Percentiles rank a stretch among this genome's conserved stretches.
Evolutionary conservation across 2,888 invertebrate species (phyloP).

Genomic region (Meiosimyza platycephala): DNA sequence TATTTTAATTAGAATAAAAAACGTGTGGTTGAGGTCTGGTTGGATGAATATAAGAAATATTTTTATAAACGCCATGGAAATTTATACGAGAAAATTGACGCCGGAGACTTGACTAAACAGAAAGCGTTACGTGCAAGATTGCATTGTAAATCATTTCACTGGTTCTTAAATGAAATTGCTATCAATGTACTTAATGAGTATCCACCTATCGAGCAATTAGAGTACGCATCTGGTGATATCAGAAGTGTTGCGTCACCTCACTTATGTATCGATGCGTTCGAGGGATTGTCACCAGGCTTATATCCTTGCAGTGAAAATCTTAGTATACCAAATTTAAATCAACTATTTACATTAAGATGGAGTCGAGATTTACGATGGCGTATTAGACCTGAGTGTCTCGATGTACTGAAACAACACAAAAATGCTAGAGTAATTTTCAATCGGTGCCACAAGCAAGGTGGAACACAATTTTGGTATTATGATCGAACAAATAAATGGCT

Average conservation of each 20-base stretch:
- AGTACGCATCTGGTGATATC: slow-evolving; percentile 86
- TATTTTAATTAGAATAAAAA: slow-evolving; percentile 79
- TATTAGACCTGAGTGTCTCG: slow-evolving; percentile 84
- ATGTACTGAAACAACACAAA: slow-evolving; percentile 77
- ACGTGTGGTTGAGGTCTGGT: slow-evolving; percentile 97
- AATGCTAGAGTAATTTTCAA: slow-evolving; percentile 84
- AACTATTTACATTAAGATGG: slow-evolving; percentile 65
- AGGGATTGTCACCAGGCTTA: slow-evolving; percentile 64
- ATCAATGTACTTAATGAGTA: slow-evolving; percentile 90
- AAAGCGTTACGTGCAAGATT: slow-evolving; percentile 78
- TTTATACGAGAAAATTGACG: slow-evolving; percentile 78
- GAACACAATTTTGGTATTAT: slow-evolving; percentile 94
- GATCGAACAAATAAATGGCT: slow-evolving; percentile 70
- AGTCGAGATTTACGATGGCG: slow-evolving; percentile 68
- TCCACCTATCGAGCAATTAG: slow-evolving; percentile 87
- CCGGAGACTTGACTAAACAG: slow-evolving; percentile 87
- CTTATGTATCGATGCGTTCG: slow-evolving; percentile 80
- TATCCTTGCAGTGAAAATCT: slow-evolving; percentile 60
- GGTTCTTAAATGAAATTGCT: slow-evolving; percentile 95
- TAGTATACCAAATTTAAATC: slow-evolving; percentile 57
- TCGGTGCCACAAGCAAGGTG: slow-evolving; percentile 90
- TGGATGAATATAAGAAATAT: slow-evolving; percentile 96
- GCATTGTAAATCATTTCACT: slow-evolving; percentile 91
- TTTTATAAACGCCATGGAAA: slow-evolving; percentile 82
- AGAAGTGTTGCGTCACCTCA: slow-evolving; percentile 72